These are phyloP conservation scores for Platyura marginata DNA, from an alignment of 1,140 invertebrate species.

Conservation along the genomic window DNA sequence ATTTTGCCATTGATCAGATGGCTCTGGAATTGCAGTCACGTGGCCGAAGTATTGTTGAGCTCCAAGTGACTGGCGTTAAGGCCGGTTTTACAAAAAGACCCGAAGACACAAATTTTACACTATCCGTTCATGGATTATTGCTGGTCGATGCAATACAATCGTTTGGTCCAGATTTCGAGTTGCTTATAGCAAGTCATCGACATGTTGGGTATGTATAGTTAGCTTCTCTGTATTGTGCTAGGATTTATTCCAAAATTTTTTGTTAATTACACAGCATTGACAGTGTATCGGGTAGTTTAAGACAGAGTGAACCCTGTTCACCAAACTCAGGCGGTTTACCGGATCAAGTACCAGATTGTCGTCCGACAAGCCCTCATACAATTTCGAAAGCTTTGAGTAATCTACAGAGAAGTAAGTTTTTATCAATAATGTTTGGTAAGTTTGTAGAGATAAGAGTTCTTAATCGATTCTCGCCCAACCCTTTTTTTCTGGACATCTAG, in stretches of 20 bases:
- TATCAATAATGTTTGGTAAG: too few relatives aligned
- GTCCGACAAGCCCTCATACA: conserved; percentile 25
- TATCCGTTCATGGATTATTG: conserved; percentile 81
- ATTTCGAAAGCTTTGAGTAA: conserved; percentile 16
- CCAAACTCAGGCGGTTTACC: conserved; percentile 59
- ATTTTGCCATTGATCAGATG: conserved; percentile 77
- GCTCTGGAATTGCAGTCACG: conserved; percentile 69
- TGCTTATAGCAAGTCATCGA: conserved; percentile 84
- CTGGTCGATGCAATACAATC: conserved; percentile 88
- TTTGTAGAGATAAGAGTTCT: too few relatives aligned
- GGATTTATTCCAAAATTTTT: conserved; percentile 1
- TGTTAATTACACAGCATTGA: conserved; percentile 50
- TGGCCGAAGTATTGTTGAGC: conserved; percentile 70
- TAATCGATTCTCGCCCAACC: too few relatives aligned
- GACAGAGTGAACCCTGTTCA: conserved; percentile 78
- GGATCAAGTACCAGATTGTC: conserved; percentile 24
- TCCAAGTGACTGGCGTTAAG: conserved; percentile 77
- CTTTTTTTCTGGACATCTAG: too few relatives aligned
- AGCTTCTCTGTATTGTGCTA: not conserved
- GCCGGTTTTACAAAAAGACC: conserved; percentile 51
- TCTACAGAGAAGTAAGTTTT: conserved; percentile 16
- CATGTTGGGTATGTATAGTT: conserved; percentile 52
- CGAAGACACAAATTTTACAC: conserved; percentile 49
- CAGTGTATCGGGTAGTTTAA: conserved; percentile 77
- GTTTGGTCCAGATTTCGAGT: conserved; percentile 86